Evolutionary conservation across 2,888 invertebrate species (phyloP).

Genomic region (Panorpa germanica): DNA sequence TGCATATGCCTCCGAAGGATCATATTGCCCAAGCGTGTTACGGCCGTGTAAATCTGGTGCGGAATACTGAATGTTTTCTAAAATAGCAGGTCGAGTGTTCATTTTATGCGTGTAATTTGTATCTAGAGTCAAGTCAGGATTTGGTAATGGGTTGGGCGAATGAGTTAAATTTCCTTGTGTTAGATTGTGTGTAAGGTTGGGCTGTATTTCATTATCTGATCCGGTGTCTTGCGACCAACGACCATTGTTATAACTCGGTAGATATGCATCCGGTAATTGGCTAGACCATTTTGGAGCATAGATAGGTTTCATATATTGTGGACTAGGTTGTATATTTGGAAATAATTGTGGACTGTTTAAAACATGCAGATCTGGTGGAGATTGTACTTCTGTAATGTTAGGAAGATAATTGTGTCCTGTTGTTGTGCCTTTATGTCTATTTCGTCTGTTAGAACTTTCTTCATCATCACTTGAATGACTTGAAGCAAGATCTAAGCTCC

Average conservation of each 20-base stretch:
- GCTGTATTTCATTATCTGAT: slow-evolving; percentile 51
- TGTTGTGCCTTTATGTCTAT: slow-evolving; percentile 25
- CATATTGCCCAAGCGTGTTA: slow-evolving; percentile 12
- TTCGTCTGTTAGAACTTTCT: slow-evolving; percentile 32
- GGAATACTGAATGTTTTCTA: slow-evolving; percentile 37
- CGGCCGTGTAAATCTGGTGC: slow-evolving; percentile 22
- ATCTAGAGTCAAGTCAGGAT: slow-evolving; percentile 55
- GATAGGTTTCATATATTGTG: too few species aligned
- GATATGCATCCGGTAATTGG: slow-evolving; percentile 42
- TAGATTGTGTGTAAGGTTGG: slow-evolving; percentile 26
- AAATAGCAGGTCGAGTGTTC: slow-evolving; percentile 31
- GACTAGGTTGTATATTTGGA: slow-evolving; percentile 38
- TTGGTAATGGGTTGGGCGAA: slow-evolving; percentile 53
- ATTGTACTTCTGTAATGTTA: slow-evolving; percentile 37
- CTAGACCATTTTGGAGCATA: slow-evolving; percentile 49
- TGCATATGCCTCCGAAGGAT: slow-evolving; percentile 16
- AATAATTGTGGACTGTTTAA: slow-evolving; percentile 48
- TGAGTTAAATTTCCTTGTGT: slow-evolving; percentile 30
- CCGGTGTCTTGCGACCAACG: slow-evolving; percentile 67
- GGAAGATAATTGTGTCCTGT: slow-evolving; percentile 34
- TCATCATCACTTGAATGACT: slow-evolving; percentile 91
- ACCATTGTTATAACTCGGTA: slow-evolving; percentile 29
- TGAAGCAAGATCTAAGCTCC: slow-evolving; percentile 79
- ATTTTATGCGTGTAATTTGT: slow-evolving; percentile 31
- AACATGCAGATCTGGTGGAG: slow-evolving; percentile 39